Evolutionary conservation across 2,797 vertebrate species (phyloP), one percentile per base, ranked within the genome.

Genomic region (Acanthornis magna): DNA sequence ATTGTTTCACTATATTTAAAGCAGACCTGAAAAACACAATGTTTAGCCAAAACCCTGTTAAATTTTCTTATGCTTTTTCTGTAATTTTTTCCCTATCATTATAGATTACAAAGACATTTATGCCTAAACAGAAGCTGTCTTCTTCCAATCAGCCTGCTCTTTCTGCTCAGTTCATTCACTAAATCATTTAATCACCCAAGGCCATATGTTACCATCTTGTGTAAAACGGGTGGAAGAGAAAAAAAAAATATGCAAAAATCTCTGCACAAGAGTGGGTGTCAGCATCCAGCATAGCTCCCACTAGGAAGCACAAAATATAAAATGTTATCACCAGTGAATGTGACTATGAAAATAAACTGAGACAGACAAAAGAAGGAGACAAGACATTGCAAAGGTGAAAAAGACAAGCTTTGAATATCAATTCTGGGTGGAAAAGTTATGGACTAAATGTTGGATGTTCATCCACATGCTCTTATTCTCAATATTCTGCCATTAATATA

Each of bases 181-280:
- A 97, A 95, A 96, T 97, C 95, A 96, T 97, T 95, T 97, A 97
- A 97, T 97, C 96, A 96, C 96, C 95, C 91, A 91, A 93, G 97
- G 95, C 95, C 96, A 97, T 97, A 97, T 97, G 97, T 93, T 97
- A 95, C 95, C 85, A 94, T 97, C 95, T 97, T 96, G 95, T 96
- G 91, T 95, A 95, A 97, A 97, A 96, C 7, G 83, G 88, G 93
- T 96, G 79, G 93, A 96, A 93, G 71, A 87, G 85, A 61, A 43
- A 88, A 92, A 88, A 88, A 89, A 92, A 93, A 70, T 16, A 92
- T 30, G 77, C 84, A 95, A 91, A 97, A 96, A 90, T 96, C 83
- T 96, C 85, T 97, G 95, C 93, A 94, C 80, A 91, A 89, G 96
- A 94, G 93, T 96, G 95, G 96, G 95, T 94, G 96, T 95, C 89